Conservation (phyloP, 2,797 vertebrate species). For the Myotis planiceps region DNA sequence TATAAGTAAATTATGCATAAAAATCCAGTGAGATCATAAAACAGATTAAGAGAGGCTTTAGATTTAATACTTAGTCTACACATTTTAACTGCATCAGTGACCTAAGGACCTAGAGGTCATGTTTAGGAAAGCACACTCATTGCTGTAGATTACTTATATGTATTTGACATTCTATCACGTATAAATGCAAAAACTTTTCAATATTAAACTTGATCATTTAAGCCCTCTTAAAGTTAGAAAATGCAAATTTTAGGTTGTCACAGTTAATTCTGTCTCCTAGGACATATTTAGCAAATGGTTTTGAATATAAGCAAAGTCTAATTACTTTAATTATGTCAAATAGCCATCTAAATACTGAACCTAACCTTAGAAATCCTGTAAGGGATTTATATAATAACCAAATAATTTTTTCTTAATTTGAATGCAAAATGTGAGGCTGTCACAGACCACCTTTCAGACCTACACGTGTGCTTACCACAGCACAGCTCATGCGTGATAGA, state of each 20-base stretch:
- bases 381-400: neutral
- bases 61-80: constrained; percentile 47
- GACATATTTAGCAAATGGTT: neutral
- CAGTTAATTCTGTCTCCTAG: neutral
- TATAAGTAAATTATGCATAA: neutral
- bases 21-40: neutral
- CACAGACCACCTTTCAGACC: neutral
- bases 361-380: neutral
- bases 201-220: neutral
- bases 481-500: neutral
- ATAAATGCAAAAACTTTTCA: constrained; percentile 36
- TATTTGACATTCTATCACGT: constrained; percentile 55
- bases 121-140: constrained; percentile 69
- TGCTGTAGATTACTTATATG: constrained; percentile 17
- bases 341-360: neutral
- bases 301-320: neutral
- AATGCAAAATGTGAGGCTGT: neutral
- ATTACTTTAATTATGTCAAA: neutral
- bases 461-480: neutral
- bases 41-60: neutral
- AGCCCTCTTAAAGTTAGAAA: neutral
- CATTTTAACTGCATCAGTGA: constrained; percentile 77
- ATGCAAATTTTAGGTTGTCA: neutral
- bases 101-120: constrained; percentile 58
- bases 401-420: neutral